Evolutionary conservation across 2,113 vertebrate genomes (phyloP).

Genomic region (Paradisaea rubra): DNA sequence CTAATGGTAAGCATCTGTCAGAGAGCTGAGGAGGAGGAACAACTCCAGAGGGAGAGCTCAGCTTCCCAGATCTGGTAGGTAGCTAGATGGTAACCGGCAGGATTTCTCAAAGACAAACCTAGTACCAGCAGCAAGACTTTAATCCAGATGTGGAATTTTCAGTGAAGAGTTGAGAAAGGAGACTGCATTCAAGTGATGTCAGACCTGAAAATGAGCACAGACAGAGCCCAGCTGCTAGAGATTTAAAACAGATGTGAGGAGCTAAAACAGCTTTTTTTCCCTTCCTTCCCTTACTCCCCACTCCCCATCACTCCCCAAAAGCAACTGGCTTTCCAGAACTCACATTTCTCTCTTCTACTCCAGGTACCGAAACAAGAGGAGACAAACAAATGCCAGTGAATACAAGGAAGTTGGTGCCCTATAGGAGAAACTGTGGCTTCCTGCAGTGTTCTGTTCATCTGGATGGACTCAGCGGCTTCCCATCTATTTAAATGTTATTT

Average conservation of each 20-base stretch:
- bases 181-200: not conserved
- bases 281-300: not conserved
- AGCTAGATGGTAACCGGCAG: not conserved
- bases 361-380: conserved; percentile 50
- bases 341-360: not conserved
- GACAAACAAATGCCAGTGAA: not conserved
- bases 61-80: not conserved
- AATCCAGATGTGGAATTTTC: not conserved
- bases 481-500: conserved; percentile 62
- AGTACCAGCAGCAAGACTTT: not conserved
- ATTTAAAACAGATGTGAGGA: not conserved
- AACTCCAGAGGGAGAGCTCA: not conserved
- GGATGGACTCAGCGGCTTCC: not conserved
- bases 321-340: not conserved
- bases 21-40: not conserved
- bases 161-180: not conserved
- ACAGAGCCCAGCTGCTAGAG: not conserved
- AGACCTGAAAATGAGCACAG: not conserved
- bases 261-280: not conserved
- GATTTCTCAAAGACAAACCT: not conserved
- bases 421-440: not conserved
- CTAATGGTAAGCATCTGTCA: not conserved
- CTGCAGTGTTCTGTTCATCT: not conserved
- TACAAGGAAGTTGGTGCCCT: conserved; percentile 53
- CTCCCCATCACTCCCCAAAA: not conserved